Percentiles rank a stretch among this genome's conserved stretches.
Conservation (phyloP, 2,888 invertebrate genomes). For the Aromia moschata region DNA sequence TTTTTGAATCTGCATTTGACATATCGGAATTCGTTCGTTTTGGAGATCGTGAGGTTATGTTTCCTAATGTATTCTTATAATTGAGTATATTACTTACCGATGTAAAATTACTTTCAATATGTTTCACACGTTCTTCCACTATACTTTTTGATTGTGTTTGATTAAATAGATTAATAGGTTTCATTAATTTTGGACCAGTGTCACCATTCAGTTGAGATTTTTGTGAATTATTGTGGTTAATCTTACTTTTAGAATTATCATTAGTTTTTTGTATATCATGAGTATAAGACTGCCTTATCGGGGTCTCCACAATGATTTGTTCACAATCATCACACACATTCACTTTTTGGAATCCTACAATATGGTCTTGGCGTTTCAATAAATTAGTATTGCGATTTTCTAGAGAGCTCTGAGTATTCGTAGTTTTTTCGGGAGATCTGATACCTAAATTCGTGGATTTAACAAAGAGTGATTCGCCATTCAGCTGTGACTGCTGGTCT, state of each 20-base stretch:
- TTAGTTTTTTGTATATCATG: constrained; percentile 4
- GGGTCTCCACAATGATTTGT: too few species aligned
- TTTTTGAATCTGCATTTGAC: constrained; percentile 1
- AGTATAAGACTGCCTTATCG: too few species aligned
- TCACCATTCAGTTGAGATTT: constrained; percentile 1
- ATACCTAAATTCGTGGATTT: too few species aligned
- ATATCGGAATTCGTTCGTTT: background rate
- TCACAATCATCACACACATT: too few species aligned
- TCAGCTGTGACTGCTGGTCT: too few species aligned
- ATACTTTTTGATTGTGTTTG: background rate
- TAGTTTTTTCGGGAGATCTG: too few species aligned
- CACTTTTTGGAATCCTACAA: too few species aligned
- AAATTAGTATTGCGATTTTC: too few species aligned
- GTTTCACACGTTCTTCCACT: background rate
- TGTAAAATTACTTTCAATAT: background rate
- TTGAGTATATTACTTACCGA: constrained; percentile 10
- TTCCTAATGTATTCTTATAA: constrained; percentile 8
- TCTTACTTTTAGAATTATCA: background rate
- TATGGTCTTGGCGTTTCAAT: too few species aligned
- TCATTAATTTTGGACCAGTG: background rate
- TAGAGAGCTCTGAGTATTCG: too few species aligned
- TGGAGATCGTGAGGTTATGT: constrained; percentile 21
- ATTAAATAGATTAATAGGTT: constrained; percentile 20
- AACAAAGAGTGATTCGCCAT: too few species aligned
- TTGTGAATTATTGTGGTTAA: background rate